A percentile compares a stretch with the other conserved stretches of the same genome.
Evolutionary conservation across 2,888 invertebrate species (phyloP).

Genomic region (Spialia ferax): DNA sequence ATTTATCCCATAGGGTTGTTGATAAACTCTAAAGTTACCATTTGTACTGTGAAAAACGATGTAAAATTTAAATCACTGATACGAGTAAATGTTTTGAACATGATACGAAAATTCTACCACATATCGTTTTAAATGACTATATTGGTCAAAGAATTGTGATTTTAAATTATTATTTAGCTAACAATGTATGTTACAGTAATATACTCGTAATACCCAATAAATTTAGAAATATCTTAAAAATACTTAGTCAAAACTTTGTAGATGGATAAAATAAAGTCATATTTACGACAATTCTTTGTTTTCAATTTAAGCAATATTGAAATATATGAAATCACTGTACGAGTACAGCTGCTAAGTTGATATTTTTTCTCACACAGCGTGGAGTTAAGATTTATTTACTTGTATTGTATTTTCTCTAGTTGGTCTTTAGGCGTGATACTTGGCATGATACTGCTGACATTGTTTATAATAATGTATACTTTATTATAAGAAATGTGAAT

Average conservation of each 20-base stretch:
- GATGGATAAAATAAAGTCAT: slow-evolving; percentile 57
- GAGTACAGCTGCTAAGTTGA: slow-evolving; percentile 43
- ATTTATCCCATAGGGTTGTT: slow-evolving; percentile 25
- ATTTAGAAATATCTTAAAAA: slow-evolving; percentile 79
- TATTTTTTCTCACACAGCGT: slow-evolving; percentile 77
- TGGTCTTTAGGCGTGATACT: slow-evolving; percentile 78
- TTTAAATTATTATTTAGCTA: slow-evolving; percentile 30
- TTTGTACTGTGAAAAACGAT: neutral
- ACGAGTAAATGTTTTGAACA: slow-evolving; percentile 34
- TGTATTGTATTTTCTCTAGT: slow-evolving; percentile 65
- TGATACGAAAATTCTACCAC: slow-evolving; percentile 22
- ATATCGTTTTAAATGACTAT: slow-evolving; percentile 27
- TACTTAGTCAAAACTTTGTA: slow-evolving; percentile 60
- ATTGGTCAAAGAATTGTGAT: slow-evolving; percentile 26
- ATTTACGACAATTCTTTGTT: slow-evolving; percentile 61
- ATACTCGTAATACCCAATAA: slow-evolving; percentile 84
- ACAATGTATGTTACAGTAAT: slow-evolving; percentile 48
- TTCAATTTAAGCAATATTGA: slow-evolving; percentile 78
- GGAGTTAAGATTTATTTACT: slow-evolving; percentile 45
- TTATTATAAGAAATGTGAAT: slow-evolving; percentile 37
- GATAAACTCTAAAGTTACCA: slow-evolving; percentile 34
- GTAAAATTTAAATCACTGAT: neutral
- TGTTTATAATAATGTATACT: slow-evolving; percentile 16
- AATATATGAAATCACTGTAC: slow-evolving; percentile 81
- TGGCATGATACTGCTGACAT: slow-evolving; percentile 59